Conservation (phyloP, 2,888 invertebrate genomes). For the Pegoplata infirma region DNA sequence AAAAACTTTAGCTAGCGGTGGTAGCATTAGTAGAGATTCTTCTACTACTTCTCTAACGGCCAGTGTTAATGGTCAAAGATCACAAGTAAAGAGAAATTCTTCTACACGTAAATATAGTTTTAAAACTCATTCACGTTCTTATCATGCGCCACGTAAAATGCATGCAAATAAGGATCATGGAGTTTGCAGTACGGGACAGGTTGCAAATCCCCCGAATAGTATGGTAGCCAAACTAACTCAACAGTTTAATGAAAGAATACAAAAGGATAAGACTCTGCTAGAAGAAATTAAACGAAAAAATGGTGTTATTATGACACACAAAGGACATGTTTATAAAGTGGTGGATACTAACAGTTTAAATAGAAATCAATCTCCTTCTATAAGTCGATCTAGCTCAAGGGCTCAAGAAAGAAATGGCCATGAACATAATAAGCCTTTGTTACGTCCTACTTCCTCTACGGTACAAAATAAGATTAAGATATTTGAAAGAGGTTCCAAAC, state of each 20-base stretch:
- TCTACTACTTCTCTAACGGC: conserved; percentile 45
- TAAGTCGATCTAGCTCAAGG: conserved; percentile 40
- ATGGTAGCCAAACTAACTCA: conserved; percentile 84
- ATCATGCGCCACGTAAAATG: conserved; percentile 72
- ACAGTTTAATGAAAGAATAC: conserved; percentile 84
- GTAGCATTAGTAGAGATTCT: conserved; percentile 53
- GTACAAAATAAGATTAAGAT: conserved; percentile 72
- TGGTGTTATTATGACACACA: conserved; percentile 78
- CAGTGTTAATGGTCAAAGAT: conserved; percentile 53
- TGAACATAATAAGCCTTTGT: not conserved
- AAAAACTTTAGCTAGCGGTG: conserved; percentile 31
- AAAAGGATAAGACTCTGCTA: conserved; percentile 76
- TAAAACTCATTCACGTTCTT: conserved; percentile 75
- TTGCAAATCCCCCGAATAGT: conserved; percentile 72
- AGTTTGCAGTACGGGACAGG: conserved; percentile 23
- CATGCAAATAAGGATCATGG: conserved; percentile 57
- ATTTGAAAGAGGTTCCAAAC: conserved; percentile 71
- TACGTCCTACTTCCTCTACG: conserved; percentile 55
- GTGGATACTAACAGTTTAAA: conserved; percentile 68
- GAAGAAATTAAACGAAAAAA: conserved; percentile 81
- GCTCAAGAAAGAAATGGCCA: conserved; percentile 43
- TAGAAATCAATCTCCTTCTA: conserved; percentile 13
- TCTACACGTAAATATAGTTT: conserved; percentile 76
- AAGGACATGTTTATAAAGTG: conserved; percentile 76
- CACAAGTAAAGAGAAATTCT: conserved; percentile 63